Base-by-base conservation (phyloP, 2,888 invertebrate species). In the Scaptomyza cyrtandrae region DNA sequence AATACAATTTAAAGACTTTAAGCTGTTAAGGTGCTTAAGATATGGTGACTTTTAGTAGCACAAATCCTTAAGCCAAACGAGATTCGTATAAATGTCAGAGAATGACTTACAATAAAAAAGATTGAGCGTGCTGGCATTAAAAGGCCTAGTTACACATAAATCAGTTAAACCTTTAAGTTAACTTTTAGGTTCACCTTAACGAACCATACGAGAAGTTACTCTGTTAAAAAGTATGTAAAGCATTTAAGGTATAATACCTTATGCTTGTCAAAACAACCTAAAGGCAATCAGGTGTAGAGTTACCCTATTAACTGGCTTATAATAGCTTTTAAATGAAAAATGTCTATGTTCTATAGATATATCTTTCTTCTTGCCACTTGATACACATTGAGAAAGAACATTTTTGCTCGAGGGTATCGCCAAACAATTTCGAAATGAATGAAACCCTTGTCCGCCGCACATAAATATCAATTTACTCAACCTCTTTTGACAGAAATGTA, bases 381-480 rank as follows among this genome's bases (percentile, higher is more conserved):
- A 37, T 6, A 37, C 14, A 9, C 7, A 14, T 14, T 14, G 14
- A 14, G 5, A 0, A 37, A n/a, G 1, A n/a, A 10, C 1, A 10
- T 10, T 16, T 6, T 16, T 9, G 14, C n/a, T 0, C 6, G 4
- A 68, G 73, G 63, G 68, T 60, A 60, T 44, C 1, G 41, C 11
- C 6, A 9, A 9, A 55, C 55, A 59, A 71, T 71, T 69, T 29
- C 3, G 13, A 19, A 37, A 27, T 39, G 39, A 59, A 43, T n/a
- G n/a, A 56, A 39, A 24, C 37, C 44, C 64, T 39, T 24, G 9
- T 41, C 14, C 14, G 14, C 24, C 33, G 37, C 74, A 59, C 62
- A 78, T 76, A 78, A 76, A 76, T 76, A 70, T 74, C 78, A 76
- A 78, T 76, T 76, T 78, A 45, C 55, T 35, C 60, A 61, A 49